Percentiles rank a stretch among this genome's conserved stretches.
These are phyloP conservation scores for Morus bassanus DNA, from an alignment of 2,797 vertebrate genomes.

Conservation along the genomic window DNA sequence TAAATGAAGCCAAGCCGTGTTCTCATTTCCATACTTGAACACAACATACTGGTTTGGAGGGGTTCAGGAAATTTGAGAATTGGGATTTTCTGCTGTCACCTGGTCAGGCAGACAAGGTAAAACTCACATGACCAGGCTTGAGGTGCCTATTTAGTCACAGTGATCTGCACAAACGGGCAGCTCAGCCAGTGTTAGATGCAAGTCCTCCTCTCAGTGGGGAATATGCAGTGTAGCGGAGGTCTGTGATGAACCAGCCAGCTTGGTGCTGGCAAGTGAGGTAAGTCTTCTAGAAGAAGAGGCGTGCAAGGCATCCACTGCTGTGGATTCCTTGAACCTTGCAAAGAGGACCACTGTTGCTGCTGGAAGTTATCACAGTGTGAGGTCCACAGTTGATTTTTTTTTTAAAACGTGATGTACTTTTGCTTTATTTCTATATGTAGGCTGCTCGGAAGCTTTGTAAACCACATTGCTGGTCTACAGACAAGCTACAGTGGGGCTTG, in stretches of 20 bases:
- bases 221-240: fast-evolving
- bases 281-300: not conserved
- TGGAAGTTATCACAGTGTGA: not conserved
- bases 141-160: not conserved
- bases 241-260: not conserved
- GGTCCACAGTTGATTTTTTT: not conserved
- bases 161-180: not conserved
- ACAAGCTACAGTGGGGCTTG: not conserved
- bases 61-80: not conserved
- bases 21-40: not conserved
- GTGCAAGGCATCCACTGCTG: not conserved
- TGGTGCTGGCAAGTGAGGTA: not conserved
- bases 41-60: not conserved
- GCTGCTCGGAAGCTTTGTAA: not conserved
- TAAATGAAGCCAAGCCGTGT: not conserved
- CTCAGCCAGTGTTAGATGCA: fast-evolving
- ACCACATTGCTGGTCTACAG: not conserved
- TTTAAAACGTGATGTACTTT: not conserved
- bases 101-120: not conserved
- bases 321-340: not conserved
- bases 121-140: not conserved
- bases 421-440: not conserved
- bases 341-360: not conserved
- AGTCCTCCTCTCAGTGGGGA: not conserved
- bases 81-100: not conserved